Base-by-base conservation (phyloP, 2,888 invertebrate genomes). In the Himalopsyche anomala region DNA sequence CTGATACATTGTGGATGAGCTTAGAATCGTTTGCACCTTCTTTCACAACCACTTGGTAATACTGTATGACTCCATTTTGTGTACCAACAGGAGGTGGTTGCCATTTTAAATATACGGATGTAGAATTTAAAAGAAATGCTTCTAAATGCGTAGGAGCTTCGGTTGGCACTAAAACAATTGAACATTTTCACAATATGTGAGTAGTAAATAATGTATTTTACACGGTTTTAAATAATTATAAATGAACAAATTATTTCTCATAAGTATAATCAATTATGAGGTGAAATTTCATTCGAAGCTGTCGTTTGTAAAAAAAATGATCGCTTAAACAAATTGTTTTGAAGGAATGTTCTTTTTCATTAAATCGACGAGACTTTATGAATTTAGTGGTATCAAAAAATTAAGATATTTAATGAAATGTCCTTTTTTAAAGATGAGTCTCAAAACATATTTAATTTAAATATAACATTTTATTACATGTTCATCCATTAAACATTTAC, bases 101-200 rank as follows among this genome's bases (percentile, higher is more conserved):
- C 98, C 98, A 98, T 91, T 97, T 96, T 90, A 97, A 92, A 92
- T 95, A 95, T 86, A 97, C 95, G 81, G 96, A 95, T 86, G 97
- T 96, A 80, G 96, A 94, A 91, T 98, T 98, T 84, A 97, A 93
- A 89, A 98, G 94, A 88, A 96, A 94, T 88, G 97, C 96, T 91
- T 97, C 96, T 91, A 98, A 95, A 90, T 97, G 95, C 86, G 95
- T 94, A 62, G 99, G 99, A 62, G 98, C 94, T 87, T 96, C 96
- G 87, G 95, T 95, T 38, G 98, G 98, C 83, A 95, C 98, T 96
- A 91, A 90, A 51, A 83, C 4, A 5, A 87, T 9, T 40, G 4
- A 86, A 55, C 74, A 82, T 36, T 12, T 56, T 36, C 3, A 62
- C 9, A 12, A n/a, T 62, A 38, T 36, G 54, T 38, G 28, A 28